Evolutionary conservation across 2,888 invertebrate genomes (phyloP), one percentile per base, ranked within the genome.

Genomic region (Auanema sp.): DNA sequence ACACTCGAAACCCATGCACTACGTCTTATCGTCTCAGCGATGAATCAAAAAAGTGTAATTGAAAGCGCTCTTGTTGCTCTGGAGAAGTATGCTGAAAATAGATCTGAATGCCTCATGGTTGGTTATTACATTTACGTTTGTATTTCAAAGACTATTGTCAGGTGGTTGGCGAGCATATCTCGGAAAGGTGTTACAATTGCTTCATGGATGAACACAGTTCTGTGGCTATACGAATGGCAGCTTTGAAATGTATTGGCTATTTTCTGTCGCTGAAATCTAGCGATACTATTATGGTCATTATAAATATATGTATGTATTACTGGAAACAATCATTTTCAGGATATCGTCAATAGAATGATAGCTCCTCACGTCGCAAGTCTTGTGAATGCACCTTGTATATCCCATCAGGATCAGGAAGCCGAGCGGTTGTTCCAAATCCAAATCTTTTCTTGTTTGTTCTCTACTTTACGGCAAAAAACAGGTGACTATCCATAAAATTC

Each of bases 171-270:
- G 65, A 66, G 4, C 59, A 60, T 12, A 61, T 71, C 44, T 68
- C 66, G 12, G 49, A 66, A 25, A 64, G 55, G 16, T 74, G 69
- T 60, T 71, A 71, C 42, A 53, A 60, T 4, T 64, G 62, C 40
- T 74, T 71, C 56, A 69, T 64, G 44, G 50, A 66, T 14, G n/a
- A 33, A 5, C 43, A n/a, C 12, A 25, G 56, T 24, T 42, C 53
- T 12, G 49, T 51, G 12, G 11, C 57, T 42, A 12, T 41, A 14
- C 64, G 76, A 44, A 50, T 76, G 21, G 55, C 54, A 10, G 73
- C 76, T 5, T 64, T 76, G n/a, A 71, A 72, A 53, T 73, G 71
- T 33, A 74, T 76, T 18, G 76, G 76, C 50, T 66, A 66, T 52
- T 68, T 73, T 6, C 60, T 76, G 23, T 70, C 73, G 10, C 55